phyloP scores from a whole-genome alignment of 1,140 invertebrate genomes.

The Drosophila biarmipes region DNA sequence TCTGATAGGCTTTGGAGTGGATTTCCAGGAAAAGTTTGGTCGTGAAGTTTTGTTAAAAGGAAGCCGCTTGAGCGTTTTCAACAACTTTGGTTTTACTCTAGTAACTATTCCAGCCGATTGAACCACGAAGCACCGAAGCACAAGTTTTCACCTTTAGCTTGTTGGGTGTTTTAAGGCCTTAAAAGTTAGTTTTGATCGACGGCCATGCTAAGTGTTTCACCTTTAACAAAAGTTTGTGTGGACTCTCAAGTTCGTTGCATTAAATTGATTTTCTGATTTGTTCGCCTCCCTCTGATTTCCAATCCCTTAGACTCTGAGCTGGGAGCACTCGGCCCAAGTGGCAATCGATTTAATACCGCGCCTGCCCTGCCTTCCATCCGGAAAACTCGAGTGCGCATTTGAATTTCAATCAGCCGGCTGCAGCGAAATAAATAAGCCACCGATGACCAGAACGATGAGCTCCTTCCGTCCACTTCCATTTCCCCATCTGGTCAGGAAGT shows the following conservation, averaged over 20 bases:
- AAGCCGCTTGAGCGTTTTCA: slow-evolving; percentile 18
- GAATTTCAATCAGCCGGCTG: slow-evolving; percentile 72
- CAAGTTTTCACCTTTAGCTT: slow-evolving; percentile 26
- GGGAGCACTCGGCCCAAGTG: slow-evolving; percentile 33
- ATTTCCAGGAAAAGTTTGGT: slow-evolving; percentile 30
- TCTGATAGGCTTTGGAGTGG: slow-evolving; percentile 21
- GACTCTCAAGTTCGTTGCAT: slow-evolving; percentile 9
- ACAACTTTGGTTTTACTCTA: slow-evolving; percentile 10
- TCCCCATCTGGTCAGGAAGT: slow-evolving; percentile 2
- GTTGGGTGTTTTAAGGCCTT: slow-evolving; percentile 15
- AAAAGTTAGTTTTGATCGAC: slow-evolving; percentile 11
- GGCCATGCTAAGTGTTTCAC: slow-evolving; percentile 11
- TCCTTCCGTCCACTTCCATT: slow-evolving; percentile 23
- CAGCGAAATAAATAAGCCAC: slow-evolving; percentile 68
- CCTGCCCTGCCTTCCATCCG: slow-evolving; percentile 38
- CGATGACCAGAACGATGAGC: slow-evolving; percentile 34
- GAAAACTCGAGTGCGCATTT: slow-evolving; percentile 62
- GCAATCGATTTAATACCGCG: slow-evolving; percentile 57
- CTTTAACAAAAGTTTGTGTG: slow-evolving; percentile 11
- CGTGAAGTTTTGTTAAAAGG: slow-evolving; percentile 12
- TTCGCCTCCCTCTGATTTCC: slow-evolving; percentile 19
- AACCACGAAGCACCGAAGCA: slow-evolving; percentile 4
- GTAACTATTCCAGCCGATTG: slow-evolving; percentile 33
- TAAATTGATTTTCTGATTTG: slow-evolving; percentile 18
- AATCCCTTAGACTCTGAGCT: slow-evolving; percentile 12